Conservation (phyloP, 2,113 vertebrate species). For the Lynx canadensis region DNA sequence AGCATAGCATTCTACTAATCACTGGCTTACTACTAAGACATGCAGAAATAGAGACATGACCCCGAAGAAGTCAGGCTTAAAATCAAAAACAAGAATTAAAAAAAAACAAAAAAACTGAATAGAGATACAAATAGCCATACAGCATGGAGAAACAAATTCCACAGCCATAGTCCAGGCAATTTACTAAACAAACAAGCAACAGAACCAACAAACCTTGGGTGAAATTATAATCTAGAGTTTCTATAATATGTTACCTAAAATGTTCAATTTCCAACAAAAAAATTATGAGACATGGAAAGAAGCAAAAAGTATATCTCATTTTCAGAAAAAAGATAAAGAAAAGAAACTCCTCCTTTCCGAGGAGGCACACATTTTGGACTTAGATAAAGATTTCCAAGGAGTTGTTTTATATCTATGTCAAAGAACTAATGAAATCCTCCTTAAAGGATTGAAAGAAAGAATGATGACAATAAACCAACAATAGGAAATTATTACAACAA, state of each 20-base stretch:
- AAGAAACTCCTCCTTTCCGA: neutral
- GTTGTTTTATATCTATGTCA: neutral
- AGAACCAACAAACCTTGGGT: neutral
- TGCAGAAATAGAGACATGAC: neutral
- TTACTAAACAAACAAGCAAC: neutral
- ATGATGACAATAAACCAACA: neutral
- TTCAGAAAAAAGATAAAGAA: neutral
- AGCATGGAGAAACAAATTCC: neutral
- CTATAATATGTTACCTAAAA: neutral
- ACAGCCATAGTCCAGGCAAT: neutral
- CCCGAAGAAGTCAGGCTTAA: neutral
- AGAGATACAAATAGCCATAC: neutral
- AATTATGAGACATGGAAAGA: neutral
- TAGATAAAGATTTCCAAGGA: neutral
- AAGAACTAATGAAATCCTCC: slow-evolving; percentile 3
- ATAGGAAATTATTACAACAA: neutral
- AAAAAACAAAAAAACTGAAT: neutral
- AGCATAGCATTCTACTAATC: neutral
- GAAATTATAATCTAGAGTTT: neutral
- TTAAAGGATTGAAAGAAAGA: neutral
- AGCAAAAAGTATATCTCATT: neutral
- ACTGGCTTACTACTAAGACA: neutral
- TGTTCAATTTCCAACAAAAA: neutral
- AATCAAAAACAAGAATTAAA: neutral
- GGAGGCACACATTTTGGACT: neutral